These are phyloP conservation scores for Heliothis subflexa DNA, from an alignment of 1,140 invertebrate species.

Conservation along the genomic window DNA sequence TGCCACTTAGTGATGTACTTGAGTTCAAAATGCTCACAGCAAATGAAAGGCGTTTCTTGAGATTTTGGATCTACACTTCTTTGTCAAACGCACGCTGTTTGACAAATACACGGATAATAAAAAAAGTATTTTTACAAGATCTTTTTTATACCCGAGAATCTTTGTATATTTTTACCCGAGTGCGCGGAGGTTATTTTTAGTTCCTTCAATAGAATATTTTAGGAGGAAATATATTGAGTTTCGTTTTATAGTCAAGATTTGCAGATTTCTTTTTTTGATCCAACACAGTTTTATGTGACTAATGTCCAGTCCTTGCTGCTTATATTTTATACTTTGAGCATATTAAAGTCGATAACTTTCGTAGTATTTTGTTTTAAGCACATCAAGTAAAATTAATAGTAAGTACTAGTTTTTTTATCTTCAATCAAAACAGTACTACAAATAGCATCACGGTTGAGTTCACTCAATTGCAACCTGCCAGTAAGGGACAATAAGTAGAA, in stretches of 20 bases:
- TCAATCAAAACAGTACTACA: neutral
- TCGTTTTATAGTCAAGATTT: neutral
- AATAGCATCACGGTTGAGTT: neutral
- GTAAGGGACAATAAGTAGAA: constrained; percentile 33
- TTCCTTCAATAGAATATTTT: too few species aligned
- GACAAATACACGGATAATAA: constrained; percentile 10
- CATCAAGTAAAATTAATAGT: too few species aligned
- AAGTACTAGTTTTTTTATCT: neutral
- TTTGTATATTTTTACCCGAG: too few species aligned
- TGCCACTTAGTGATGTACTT: constrained; percentile 31
- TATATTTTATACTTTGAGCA: too few species aligned
- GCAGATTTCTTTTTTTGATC: neutral
- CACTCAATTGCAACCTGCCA: constrained; percentile 12
- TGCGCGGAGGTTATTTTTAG: too few species aligned
- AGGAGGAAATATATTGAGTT: neutral
- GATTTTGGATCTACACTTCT: neutral
- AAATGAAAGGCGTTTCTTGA: constrained; percentile 10
- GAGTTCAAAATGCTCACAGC: constrained; percentile 21
- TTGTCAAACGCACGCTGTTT: neutral
- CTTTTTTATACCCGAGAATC: neutral
- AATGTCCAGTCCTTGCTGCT: neutral
- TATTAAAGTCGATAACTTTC: too few species aligned
- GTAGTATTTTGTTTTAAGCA: too few species aligned
- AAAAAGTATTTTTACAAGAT: neutral
- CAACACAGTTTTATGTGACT: neutral